Base-by-base conservation (phyloP, 2,797 vertebrate species). In the Cyclopterus lumpus region DNA sequence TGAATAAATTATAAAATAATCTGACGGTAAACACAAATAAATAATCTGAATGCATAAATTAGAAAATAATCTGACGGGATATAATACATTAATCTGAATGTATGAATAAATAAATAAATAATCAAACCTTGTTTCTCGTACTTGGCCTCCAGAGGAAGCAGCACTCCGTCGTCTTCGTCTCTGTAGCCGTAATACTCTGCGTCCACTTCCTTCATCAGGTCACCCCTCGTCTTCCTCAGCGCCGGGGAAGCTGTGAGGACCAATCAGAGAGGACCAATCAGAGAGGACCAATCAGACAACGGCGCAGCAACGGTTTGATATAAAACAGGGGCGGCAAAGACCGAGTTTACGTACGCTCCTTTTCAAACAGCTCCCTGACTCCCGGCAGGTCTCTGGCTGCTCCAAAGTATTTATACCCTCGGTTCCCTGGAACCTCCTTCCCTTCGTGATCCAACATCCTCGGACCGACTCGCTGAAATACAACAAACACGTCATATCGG, bases 341-440 rank as follows among this genome's bases (percentile, higher is more conserved):
- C 1, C 2, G 9, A 18, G 32, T 18, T 8, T 74, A 92, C 98
- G 84, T 93, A 99, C 98, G 98, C 42, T 99, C 98, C 87, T 96
- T 97, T 86, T 99, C 97, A 76, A 99, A 99, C 32, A 99, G 95
- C 67, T 99, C 98, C 69, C 98, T 85, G 57, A 99, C 98, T 55
- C 98, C 98, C 0, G 97, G 98, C 9, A 99, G 89, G 73, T 99
- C 97, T 91, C 98, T 97, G 6, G 98, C 98, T 1, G 98, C 98
- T 61, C 98, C 98, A 6, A 99, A 99, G 77, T 99, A 99, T 77
- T 99, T 98, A 83, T 99, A 99, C 5, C 98, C 97, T 60, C 97
- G 93, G 88, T 99, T 99, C 75, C 98, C 98, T 8, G 98, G 98
- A 54, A 99, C 98, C 88, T 97, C 98, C 71, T 97, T 98, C 26